Evolutionary conservation across 1,140 invertebrate genomes (phyloP), one percentile per base, ranked within the genome.

Genomic region (Bathynomus jamesi): DNA sequence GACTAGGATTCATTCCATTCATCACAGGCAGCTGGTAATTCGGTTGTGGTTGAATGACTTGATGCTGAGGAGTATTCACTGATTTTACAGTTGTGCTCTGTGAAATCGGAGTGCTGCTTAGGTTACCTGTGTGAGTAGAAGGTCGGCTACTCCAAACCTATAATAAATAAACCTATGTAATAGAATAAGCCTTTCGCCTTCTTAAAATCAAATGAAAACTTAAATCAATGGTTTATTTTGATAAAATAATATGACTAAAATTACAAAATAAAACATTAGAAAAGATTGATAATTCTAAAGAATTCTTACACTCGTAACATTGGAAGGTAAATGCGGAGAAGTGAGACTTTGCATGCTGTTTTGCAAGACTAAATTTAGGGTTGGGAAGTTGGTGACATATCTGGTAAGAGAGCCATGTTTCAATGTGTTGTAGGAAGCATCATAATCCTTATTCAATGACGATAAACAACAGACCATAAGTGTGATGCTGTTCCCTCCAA

Each of bases 391-490:
- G 13, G 74, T 60, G 31, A 74, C 73, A 32, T 74, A 77, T n/a
- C 76, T 69, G 10, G 76, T 72, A 21, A 74, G 30, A 24, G 62
- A 67, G 17, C 76, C 76, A 67, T 74, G 73, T 30, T 77, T 77
- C 4, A 77, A 67, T 2, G 76, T 74, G 30, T 74, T 65, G 25
- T 73, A 73, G 11, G 76, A 71, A 31, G 76, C 72, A 27, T 73
- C 72, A 63, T 73, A 74, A 64, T 77, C 67, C 30, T 72, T 65
- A 10, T 67, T 27, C 4, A 69, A 69, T 32, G 76, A 72, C 29
- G 76, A 77, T n/a, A 74, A 25, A 27, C 76, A 77, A 61, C 76
- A 77, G 13, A 77, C 67, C 67, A 77, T 72, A 30, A 77, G 46
- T 24, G 69, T 72, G 31, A 77, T 69, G 63, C 76, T 74, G 67